Conservation (phyloP, 2,888 invertebrate species). For the Dolichomitus sp. region DNA sequence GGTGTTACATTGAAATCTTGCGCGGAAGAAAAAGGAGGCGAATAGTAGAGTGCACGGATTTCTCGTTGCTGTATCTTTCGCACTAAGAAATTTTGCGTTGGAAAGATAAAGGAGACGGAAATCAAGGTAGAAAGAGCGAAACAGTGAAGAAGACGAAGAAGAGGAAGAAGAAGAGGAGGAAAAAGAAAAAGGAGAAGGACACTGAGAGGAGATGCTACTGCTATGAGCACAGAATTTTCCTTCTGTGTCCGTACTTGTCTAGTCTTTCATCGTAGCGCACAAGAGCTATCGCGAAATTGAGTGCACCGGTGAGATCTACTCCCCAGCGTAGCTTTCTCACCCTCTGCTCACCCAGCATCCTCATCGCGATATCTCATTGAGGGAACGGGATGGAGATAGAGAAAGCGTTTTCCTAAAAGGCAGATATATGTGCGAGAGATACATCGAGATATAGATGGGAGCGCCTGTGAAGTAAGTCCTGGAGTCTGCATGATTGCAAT, state of each 20-base stretch:
- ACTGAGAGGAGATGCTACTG: slow-evolving; percentile 36
- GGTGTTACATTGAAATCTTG: slow-evolving; percentile 55
- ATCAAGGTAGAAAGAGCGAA: slow-evolving; percentile 40
- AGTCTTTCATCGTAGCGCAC: slow-evolving; percentile 49
- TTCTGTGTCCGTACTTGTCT: slow-evolving; percentile 31
- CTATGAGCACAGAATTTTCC: slow-evolving; percentile 36
- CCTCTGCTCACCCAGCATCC: slow-evolving; percentile 14
- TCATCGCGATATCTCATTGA: slow-evolving; percentile 47
- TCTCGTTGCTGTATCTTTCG: slow-evolving; percentile 19
- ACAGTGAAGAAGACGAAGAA: slow-evolving; percentile 45
- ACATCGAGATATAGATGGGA: slow-evolving; percentile 4
- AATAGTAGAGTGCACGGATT: slow-evolving; percentile 40
- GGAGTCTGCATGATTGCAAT: slow-evolving; percentile 7
- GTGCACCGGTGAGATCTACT: slow-evolving; percentile 49
- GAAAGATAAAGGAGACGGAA: slow-evolving; percentile 38
- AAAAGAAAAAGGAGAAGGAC: slow-evolving; percentile 62
- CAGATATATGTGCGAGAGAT: slow-evolving; percentile 10
- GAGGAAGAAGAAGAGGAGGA: slow-evolving; percentile 47
- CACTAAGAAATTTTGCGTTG: slow-evolving; percentile 46
- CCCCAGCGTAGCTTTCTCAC: slow-evolving; percentile 2
- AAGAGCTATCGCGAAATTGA: slow-evolving; percentile 57
- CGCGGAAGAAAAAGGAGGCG: slow-evolving; percentile 33
- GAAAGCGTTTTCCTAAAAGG: slow-evolving; percentile 26
- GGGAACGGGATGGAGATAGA: slow-evolving; percentile 30
- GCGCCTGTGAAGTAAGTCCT: neutral